Conservation (phyloP, 2,113 vertebrate species). For the Gymnobelideus leadbeateri region DNA sequence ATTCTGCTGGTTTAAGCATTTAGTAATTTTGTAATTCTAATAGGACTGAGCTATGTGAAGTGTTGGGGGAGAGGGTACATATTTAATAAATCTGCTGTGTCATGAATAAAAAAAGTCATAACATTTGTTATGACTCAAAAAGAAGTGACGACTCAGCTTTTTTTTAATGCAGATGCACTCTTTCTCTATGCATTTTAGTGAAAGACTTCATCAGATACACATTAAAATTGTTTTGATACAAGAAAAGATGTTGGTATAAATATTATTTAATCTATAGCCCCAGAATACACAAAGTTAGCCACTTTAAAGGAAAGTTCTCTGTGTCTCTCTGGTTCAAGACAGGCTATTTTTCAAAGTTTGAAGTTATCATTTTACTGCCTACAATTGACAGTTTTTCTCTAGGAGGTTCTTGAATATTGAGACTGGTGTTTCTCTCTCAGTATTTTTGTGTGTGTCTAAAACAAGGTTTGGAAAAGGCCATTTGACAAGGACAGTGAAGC, state of each 20-base stretch:
- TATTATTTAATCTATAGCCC: constrained; percentile 11
- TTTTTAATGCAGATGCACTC: neutral
- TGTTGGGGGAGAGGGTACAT: constrained; percentile 47
- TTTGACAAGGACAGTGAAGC: neutral
- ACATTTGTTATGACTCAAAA: constrained; percentile 48
- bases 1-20: constrained; percentile 68
- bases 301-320: neutral
- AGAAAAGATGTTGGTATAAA: constrained; percentile 12
- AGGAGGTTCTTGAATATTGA: neutral
- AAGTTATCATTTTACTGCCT: neutral
- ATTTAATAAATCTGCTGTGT: constrained; percentile 56
- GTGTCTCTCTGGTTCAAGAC: neutral
- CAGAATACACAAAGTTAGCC: neutral
- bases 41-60: constrained; percentile 68
- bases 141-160: neutral
- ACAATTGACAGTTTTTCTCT: constrained; percentile 18
- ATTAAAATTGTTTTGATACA: constrained; percentile 16
- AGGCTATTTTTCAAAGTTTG: neutral
- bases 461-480: neutral
- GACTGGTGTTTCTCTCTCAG: neutral
- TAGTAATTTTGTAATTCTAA: constrained; percentile 70
- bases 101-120: constrained; percentile 37
- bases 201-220: constrained; percentile 16
- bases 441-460: neutral
- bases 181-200: constrained; percentile 16